Evolutionary conservation across 2,797 vertebrate species (phyloP).

Genomic region (Chromobotia macracanthus): DNA sequence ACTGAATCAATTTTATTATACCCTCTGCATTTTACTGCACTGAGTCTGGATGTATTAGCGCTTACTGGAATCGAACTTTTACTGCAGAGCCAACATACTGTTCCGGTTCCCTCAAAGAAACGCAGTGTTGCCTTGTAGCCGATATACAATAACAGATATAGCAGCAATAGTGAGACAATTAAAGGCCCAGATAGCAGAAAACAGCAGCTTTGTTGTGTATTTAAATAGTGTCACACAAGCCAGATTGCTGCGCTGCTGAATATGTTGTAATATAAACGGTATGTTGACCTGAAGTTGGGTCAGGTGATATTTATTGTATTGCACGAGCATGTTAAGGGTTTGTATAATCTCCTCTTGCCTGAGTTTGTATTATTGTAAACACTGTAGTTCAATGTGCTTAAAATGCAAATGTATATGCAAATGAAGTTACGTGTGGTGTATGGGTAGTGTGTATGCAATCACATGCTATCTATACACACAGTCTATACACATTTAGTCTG

Average conservation of each 20-base stretch:
- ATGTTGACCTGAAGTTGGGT: too few relatives aligned
- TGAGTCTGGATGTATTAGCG: slow-evolving; percentile 58
- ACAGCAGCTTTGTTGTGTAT: slow-evolving; percentile 22
- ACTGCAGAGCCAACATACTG: slow-evolving; percentile 46
- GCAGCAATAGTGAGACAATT: slow-evolving; percentile 45
- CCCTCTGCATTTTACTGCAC: slow-evolving; percentile 67
- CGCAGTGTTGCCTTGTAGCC: slow-evolving; percentile 34
- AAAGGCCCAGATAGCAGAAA: slow-evolving; percentile 45
- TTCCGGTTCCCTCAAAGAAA: slow-evolving; percentile 46
- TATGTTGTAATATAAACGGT: too few relatives aligned
- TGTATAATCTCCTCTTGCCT: too few relatives aligned
- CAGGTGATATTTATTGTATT: too few relatives aligned
- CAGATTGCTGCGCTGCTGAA: slow-evolving; percentile 7
- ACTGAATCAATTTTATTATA: slow-evolving; percentile 70
- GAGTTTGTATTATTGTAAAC: too few relatives aligned
- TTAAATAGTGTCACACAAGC: background rate
- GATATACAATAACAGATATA: slow-evolving; percentile 48
- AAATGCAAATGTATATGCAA: too few relatives aligned
- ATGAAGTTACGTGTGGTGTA: too few relatives aligned
- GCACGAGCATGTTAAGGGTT: too few relatives aligned
- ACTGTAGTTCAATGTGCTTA: too few relatives aligned
- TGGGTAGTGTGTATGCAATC: too few relatives aligned
- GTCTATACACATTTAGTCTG: too few relatives aligned
- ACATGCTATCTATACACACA: too few relatives aligned
- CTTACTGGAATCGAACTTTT: slow-evolving; percentile 56